Base-by-base conservation (phyloP, 2,797 vertebrate species). In the Sebastes ruberrimus region DNA sequence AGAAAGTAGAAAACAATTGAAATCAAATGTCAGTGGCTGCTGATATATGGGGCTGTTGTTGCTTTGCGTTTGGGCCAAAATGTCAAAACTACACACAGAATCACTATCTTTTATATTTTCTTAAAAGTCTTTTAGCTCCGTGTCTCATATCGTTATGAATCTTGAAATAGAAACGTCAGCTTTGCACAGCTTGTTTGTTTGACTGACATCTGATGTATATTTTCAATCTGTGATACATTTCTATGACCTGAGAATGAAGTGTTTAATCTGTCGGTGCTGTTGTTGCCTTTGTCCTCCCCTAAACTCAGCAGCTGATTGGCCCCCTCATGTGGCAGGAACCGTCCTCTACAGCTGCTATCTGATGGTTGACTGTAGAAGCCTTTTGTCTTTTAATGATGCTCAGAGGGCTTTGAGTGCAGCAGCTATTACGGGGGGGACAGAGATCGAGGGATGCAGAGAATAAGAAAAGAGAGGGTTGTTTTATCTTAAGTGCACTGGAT, bases 271-370 rank as follows among this genome's bases (percentile, higher is more conserved):
- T 56, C 0, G 18, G 52, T 53, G 52, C n/a, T 53, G 13, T 35
- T 72, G 23, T n/a, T 64, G 33, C 46, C 71, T 80, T 71, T 74
- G 69, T 80, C 35, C 30, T 25, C 20, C 27, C n/a, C 38, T 62
- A 0, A 14, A 28, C 57, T 35, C 46, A 71, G 75, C 65, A n/a
- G 85, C 76, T 68, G 28, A 79, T 73, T 11, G 71, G 52, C 42
- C 86, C 92, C 91, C 86, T 73, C 90, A n/a, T 81, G 92, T 92
- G 93, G 87, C 68, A 62, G 80, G 60, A 87, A 67, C 35, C 11
- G 1, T 23, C 27, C 61, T 18, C 78, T 87, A 73, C 90, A 89
- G 71, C 46, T 22, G 46, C 46, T 30, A 1, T 35, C 59, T 56
- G 56, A 57, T 13, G 52, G 8, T 49, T 72, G 23, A 35, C 77